phyloP scores from a whole-genome alignment of 2,888 invertebrate genomes.

The Rhagium mordax region DNA sequence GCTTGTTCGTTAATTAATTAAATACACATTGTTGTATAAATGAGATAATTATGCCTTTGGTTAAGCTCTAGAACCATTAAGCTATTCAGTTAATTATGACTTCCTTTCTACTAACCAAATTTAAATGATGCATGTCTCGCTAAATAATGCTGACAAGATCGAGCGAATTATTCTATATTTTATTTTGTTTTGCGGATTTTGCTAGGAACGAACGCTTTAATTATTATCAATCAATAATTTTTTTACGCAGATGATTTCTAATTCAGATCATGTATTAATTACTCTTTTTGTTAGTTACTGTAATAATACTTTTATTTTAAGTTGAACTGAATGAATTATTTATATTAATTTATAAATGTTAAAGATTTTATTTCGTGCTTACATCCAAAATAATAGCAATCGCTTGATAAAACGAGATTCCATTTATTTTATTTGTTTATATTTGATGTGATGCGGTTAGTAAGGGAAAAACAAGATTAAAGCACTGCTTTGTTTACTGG shows the following conservation, averaged over 20 bases:
- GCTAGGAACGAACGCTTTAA: too few relatives aligned
- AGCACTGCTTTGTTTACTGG: constrained; percentile 38
- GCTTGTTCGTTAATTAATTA: constrained; percentile 6
- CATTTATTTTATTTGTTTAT: constrained; percentile 39
- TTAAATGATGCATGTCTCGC: constrained; percentile 3
- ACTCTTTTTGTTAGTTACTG: too few relatives aligned
- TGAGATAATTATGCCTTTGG: constrained; percentile 12
- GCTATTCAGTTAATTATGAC: constrained; percentile 17
- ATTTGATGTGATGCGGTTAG: constrained; percentile 34
- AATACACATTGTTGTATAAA: constrained; percentile 19
- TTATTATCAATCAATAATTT: too few relatives aligned
- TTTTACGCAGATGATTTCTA: too few relatives aligned
- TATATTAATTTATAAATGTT: neutral
- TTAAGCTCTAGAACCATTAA: constrained; percentile 17
- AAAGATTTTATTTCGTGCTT: neutral
- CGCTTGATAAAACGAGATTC: constrained; percentile 18
- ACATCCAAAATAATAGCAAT: neutral
- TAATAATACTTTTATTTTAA: too few relatives aligned
- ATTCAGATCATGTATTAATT: too few relatives aligned
- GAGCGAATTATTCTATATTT: neutral
- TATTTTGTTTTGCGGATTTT: neutral
- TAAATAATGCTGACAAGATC: neutral
- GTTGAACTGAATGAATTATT: neutral
- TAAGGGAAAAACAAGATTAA: constrained; percentile 40
- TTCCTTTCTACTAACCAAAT: constrained; percentile 12